Evolutionary conservation across 2,888 invertebrate species (phyloP).

Genomic region (Imbricaverruca yamaguchii): DNA sequence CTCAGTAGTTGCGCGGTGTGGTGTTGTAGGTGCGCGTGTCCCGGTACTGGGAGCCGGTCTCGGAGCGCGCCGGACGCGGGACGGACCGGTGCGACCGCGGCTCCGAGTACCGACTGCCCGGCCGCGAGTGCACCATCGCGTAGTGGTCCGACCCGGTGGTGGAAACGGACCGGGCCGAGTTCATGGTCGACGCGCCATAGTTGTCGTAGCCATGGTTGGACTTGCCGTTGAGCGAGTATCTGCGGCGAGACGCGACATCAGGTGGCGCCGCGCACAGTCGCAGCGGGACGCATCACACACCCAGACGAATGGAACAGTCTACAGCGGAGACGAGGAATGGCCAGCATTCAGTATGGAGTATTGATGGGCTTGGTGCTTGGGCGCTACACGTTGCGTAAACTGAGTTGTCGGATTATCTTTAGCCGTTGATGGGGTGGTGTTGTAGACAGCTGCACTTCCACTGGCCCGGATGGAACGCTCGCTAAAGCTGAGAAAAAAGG

Average conservation of each 20-base stretch:
- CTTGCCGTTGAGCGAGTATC: conserved; percentile 59
- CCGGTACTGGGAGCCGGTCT: conserved; percentile 4
- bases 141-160: conserved; percentile 91
- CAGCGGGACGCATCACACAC: no score
- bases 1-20: not conserved
- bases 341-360: no score
- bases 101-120: conserved; percentile 65
- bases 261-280: no score
- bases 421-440: no score
- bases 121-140: conserved; percentile 85
- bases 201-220: conserved; percentile 60
- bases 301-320: no score
- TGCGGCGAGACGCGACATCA: conserved; percentile 33
- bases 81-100: conserved; percentile 2
- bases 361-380: no score
- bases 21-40: conserved; percentile 7
- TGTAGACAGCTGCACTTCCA: no score
- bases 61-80: not conserved
- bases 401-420: no score
- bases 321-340: no score
- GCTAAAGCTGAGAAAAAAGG: no score
- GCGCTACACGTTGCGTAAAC: no score
- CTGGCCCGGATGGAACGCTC: no score
- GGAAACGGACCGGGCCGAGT: conserved; percentile 80
- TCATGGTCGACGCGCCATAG: conserved; percentile 72